phyloP scores from a whole-genome alignment of 1,140 invertebrate genomes.

The Drosophila orosa region DNA sequence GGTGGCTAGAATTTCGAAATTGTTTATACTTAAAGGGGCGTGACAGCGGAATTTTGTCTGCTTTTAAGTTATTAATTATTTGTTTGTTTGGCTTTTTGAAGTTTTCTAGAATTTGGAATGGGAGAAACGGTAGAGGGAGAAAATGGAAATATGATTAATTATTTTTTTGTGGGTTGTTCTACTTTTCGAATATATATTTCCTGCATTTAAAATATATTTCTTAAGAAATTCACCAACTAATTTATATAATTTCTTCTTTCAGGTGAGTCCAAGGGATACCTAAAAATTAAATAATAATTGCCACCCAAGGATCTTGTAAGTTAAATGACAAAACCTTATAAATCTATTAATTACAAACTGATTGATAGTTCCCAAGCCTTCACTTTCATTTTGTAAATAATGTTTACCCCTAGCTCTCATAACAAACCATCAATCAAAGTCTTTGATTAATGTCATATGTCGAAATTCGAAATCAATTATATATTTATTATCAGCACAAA shows the following conservation, averaged over 20 bases:
- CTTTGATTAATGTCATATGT: slow-evolving; percentile 32
- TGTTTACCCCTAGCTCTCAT: slow-evolving; percentile 3
- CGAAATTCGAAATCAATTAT: slow-evolving; percentile 63
- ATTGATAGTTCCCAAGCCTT: neutral
- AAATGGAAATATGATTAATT: slow-evolving; percentile 16
- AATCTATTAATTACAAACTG: neutral
- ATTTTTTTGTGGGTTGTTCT: neutral
- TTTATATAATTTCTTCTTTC: neutral
- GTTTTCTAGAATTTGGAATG: neutral
- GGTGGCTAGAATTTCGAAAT: slow-evolving; percentile 31
- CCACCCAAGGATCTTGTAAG: neutral
- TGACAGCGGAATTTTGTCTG: slow-evolving; percentile 14
- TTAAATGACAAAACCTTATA: neutral
- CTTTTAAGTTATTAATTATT: slow-evolving; percentile 44
- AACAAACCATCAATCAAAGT: slow-evolving; percentile 59
- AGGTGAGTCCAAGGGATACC: neutral
- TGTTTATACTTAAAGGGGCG: slow-evolving; percentile 52
- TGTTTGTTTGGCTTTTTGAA: slow-evolving; percentile 36
- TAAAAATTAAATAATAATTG: neutral
- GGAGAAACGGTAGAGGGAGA: neutral
- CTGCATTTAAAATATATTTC: neutral
- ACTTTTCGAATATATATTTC: neutral
- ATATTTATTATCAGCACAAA: slow-evolving; percentile 60
- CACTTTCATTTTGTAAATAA: neutral
- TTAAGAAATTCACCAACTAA: neutral